Evolutionary conservation across 1,140 invertebrate species (phyloP).

Genomic region (Macrocentrus cingulum): DNA sequence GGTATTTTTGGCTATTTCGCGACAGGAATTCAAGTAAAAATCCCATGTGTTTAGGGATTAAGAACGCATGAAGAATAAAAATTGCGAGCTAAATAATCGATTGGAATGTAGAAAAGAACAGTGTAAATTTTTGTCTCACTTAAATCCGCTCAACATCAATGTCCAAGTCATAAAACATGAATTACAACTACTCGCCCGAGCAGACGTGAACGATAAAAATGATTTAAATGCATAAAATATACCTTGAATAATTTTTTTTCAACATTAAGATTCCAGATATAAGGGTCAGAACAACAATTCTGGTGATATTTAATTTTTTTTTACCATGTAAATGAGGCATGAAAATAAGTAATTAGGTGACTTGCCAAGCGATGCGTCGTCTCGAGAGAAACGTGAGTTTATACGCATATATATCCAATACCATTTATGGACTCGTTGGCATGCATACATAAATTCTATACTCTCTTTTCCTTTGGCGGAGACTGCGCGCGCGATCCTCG

Average conservation of each 20-base stretch:
- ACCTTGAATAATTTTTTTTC: too few species aligned
- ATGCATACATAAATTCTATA: not conserved
- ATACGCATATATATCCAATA: constrained; percentile 5
- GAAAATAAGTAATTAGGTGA: constrained; percentile 24
- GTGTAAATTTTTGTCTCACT: too few species aligned
- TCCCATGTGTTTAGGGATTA: too few species aligned
- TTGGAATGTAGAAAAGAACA: too few species aligned
- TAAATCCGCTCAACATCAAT: too few species aligned
- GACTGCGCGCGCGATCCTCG: not conserved
- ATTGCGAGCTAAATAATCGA: too few species aligned
- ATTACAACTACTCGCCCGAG: not conserved
- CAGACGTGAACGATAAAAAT: not conserved
- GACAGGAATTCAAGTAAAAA: too few species aligned
- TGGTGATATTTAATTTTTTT: not conserved
- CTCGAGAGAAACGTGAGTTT: constrained; percentile 18
- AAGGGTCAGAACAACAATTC: not conserved
- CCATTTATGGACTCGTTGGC: constrained; percentile 12
- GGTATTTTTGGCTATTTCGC: too few species aligned
- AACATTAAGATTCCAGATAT: too few species aligned
- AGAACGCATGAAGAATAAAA: too few species aligned
- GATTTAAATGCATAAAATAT: not conserved
- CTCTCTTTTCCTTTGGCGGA: constrained; percentile 6
- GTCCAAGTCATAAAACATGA: too few species aligned
- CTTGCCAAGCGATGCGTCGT: too few species aligned
- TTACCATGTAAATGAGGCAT: constrained; percentile 1